Conservation (phyloP, 1,140 invertebrate species). For the Meloidogyne hapla region DNA sequence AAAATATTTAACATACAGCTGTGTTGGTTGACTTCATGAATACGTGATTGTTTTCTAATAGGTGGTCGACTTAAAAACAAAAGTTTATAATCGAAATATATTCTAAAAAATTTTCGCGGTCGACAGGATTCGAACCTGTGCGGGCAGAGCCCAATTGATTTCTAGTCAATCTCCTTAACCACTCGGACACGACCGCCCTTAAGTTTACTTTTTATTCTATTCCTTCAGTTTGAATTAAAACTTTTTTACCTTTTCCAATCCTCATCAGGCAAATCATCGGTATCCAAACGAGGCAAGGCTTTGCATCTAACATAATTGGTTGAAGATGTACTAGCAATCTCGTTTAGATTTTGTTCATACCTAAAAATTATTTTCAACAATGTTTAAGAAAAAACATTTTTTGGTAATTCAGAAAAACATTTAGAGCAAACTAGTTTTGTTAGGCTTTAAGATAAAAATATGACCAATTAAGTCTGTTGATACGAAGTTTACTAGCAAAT, state of each 20-base stretch:
- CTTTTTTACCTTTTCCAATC: slow-evolving; percentile 30
- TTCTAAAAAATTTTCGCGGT: slow-evolving; percentile 49
- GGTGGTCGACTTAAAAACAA: slow-evolving; percentile 12
- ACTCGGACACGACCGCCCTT: slow-evolving; percentile 41
- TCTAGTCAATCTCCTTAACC: slow-evolving; percentile 44
- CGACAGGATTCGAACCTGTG: slow-evolving; percentile 58
- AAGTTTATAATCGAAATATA: slow-evolving; percentile 11
- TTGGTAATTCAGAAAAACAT: no score
- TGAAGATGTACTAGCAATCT: slow-evolving; percentile 40
- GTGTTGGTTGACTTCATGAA: slow-evolving; percentile 29
- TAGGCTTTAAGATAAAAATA: no score
- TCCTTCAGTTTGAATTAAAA: no score
- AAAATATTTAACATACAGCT: slow-evolving; percentile 29
- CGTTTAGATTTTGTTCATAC: slow-evolving; percentile 59
- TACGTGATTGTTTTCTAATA: slow-evolving; percentile 50
- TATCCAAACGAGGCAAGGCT: slow-evolving; percentile 54
- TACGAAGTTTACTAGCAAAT: no score
- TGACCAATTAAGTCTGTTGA: no score
- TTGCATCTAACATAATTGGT: slow-evolving; percentile 57
- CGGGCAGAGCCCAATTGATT: slow-evolving; percentile 50
- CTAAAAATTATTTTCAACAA: slow-evolving; percentile 18
- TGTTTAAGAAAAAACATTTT: no score
- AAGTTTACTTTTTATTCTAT: slow-evolving; percentile 23
- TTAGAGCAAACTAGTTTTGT: no score
- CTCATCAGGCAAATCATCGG: slow-evolving; percentile 47